Conservation (phyloP, 35 echinoderm and acorn worm species). For the Chiridota heheva region DNA sequence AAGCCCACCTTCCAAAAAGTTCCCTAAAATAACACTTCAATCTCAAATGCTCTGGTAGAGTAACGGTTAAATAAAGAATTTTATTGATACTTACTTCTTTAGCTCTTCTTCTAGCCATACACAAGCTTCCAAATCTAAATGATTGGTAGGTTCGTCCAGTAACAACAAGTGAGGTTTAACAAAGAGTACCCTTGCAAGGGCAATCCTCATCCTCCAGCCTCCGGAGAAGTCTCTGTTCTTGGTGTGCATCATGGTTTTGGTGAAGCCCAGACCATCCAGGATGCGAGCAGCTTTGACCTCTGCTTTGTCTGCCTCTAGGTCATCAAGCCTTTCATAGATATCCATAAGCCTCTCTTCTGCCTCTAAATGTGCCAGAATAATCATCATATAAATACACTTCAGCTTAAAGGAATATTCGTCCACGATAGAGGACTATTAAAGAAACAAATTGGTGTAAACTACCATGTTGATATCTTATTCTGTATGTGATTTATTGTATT, state of each 20-base stretch:
- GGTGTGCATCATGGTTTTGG: conserved; percentile 81
- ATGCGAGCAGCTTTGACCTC: conserved; percentile 85
- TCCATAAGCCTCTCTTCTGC: conserved; percentile 89
- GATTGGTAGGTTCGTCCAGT: conserved; percentile 95
- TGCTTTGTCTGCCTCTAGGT: conserved; percentile 89
- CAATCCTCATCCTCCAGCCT: conserved; percentile 97
- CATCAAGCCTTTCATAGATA: conserved; percentile 93
- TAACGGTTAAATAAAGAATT: no score
- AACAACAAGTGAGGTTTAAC: conserved; percentile 90
- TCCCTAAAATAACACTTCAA: no score
- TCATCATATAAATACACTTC: neutral
- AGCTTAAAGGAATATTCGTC: no score
- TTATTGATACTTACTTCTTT: conserved; percentile 66
- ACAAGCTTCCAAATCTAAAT: conserved; percentile 93
- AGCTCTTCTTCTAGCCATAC: conserved; percentile 99
- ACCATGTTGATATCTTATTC: neutral
- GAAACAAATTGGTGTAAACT: no score
- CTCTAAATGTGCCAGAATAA: conserved; percentile 32
- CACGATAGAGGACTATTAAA: no score
- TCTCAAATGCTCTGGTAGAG: no score
- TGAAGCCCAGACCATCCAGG: conserved; percentile 89
- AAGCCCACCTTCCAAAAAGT: no score
- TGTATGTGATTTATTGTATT: no score
- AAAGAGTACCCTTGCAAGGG: conserved; percentile 93
- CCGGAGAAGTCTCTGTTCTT: conserved; percentile 95